Base-by-base conservation (phyloP, 2,888 invertebrate genomes). In the Andrena fulva region DNA sequence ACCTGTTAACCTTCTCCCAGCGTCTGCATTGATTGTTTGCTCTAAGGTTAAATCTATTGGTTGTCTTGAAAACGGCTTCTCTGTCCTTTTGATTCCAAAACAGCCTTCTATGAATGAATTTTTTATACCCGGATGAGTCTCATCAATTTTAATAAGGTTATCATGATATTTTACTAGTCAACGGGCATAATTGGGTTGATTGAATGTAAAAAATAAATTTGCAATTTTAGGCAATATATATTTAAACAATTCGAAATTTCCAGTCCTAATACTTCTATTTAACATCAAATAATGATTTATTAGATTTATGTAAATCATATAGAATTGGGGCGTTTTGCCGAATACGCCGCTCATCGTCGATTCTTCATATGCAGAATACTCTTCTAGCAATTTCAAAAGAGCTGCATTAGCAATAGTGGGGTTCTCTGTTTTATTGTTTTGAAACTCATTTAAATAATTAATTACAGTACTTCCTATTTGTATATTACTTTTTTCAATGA, bases 11-110 rank as follows among this genome's bases (percentile, higher is more conserved):
- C 68, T 66, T 54, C 76, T 82, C n/a, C 85, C 84, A 52, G 89
- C 89, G 77, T 88, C 84, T n/a, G 86, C 85, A 79, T 88, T 88
- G 6, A 87, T 67, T 0, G 87, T 89, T 66, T 85, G 80, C 72
- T 87, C 89, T 33, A 89, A 62, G 31, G 85, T 85, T 20, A 89
- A 66, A 56, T 89, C 87, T 16, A 88, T 67, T 10, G 88, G 80
- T 48, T 54, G 5, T 35, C 69, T 64, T 8, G 56, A 67, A 33
- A 69, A 79, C 24, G 12, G 16, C 2, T 62, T 63, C 5, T 2
- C 8, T 12, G 64, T 79, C 7, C 64, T 10, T 27, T 54, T 74
- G 6, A 69, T 63, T 0, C 69, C 73, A 69, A 74, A 78, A 8
- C 35, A 52, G 7, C 59, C 68, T 48, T 31, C 10, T 42, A 42